Base-by-base conservation (phyloP, 2,113 vertebrate species). In the Sterrhoptilus dennistouni region DNA sequence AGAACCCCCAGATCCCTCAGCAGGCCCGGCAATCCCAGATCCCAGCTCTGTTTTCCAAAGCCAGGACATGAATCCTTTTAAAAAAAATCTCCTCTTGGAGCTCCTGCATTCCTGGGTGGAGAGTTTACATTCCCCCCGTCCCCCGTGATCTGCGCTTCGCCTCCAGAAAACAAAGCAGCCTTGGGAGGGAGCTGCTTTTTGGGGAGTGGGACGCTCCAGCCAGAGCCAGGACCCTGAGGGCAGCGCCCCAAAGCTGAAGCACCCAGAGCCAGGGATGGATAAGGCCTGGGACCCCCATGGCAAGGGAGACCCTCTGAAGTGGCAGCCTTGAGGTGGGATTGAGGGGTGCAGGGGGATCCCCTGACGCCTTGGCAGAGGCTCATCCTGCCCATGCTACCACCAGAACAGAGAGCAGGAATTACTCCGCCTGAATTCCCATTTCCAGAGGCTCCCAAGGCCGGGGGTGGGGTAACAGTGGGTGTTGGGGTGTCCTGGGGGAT, bases 91-190 rank as follows among this genome's bases (percentile, higher is more conserved):
- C 83, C 53, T 84, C 68, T 57, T 33, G 7, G 42, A 69, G 71
- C 75, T 86, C 93, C 94, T 22, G 87, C 94, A 94, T 96, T 96
- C 95, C 95, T 96, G 96, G 92, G 91, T 84, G 95, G 83, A 96
- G 87, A 94, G 91, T 88, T 95, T 92, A 95, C 95, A 91, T 90
- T 90, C 91, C 74, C 92, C 53, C 54, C 11, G 9, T 77, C 79
- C 93, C 56, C 56, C 9, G 10, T 76, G 79, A 90, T 45, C 69
- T 23, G 47, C 4, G 21, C 85, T 76, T 89, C 21, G 79, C 61
- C 87, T 75, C 82, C 1, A 24, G 12, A 56, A 85, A 92, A 90
- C 91, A 90, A 87, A 84, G 89, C 36, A 2, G 64, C 85, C 69
- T 28, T 19, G 84, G 53, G 24, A 28, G 27, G 44, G 27, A 87